Percentiles rank a stretch among this genome's conserved stretches.
Conservation (phyloP, 2,888 invertebrate genomes). For the Drosophila incognita region DNA sequence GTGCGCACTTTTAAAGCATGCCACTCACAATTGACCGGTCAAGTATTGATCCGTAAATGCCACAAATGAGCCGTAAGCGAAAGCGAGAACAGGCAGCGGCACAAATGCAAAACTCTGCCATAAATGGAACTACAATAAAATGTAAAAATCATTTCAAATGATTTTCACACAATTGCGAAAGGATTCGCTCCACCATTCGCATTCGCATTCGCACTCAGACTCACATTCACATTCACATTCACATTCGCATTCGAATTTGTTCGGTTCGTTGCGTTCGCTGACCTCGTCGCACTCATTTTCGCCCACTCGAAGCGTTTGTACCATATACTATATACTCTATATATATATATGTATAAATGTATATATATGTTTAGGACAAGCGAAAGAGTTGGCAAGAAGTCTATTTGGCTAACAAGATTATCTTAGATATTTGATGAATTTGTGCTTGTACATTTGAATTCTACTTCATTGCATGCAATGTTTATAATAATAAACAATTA, state of each 20-base stretch:
- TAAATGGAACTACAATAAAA: slow-evolving; percentile 59
- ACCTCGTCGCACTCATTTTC: slow-evolving; percentile 14
- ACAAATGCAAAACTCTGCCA: slow-evolving; percentile 52
- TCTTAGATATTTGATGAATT: not conserved
- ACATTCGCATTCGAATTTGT: slow-evolving; percentile 3
- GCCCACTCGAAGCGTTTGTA: not conserved
- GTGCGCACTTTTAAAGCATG: not conserved
- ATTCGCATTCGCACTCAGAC: slow-evolving; percentile 55
- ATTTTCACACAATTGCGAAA: slow-evolving; percentile 40
- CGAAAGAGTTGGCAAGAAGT: not conserved
- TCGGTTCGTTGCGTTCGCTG: slow-evolving; percentile 11
- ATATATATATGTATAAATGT: not conserved
- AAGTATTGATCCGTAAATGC: slow-evolving; percentile 39
- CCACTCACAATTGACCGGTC: slow-evolving; percentile 10
- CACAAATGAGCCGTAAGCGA: slow-evolving; percentile 63
- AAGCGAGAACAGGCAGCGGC: slow-evolving; percentile 8
- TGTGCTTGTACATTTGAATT: not conserved
- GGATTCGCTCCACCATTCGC: slow-evolving; percentile 14
- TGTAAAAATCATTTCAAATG: slow-evolving; percentile 61
- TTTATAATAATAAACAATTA: too few species aligned
- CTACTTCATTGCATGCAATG: not conserved
- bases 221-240: slow-evolving; percentile 47
- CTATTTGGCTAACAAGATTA: not conserved
- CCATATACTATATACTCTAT: not conserved
- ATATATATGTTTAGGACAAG: not conserved